phyloP scores from a whole-genome alignment of 2,888 invertebrate genomes.

The Uropetala carovei region DNA sequence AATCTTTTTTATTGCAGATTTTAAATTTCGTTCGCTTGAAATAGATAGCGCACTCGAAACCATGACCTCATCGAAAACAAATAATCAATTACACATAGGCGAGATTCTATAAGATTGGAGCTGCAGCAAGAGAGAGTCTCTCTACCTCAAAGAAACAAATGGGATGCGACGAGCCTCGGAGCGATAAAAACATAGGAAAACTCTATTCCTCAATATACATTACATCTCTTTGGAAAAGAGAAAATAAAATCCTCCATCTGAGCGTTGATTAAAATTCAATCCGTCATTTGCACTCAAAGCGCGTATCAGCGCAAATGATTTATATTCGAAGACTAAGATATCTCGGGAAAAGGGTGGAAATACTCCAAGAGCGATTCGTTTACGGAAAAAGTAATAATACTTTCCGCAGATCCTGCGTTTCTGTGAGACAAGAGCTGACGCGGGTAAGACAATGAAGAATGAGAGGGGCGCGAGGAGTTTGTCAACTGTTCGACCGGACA shows the following conservation, averaged over 20 bases:
- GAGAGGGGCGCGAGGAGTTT: conserved; percentile 1
- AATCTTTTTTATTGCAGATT: too few relatives aligned
- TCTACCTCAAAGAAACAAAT: too few relatives aligned
- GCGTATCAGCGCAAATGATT: conserved; percentile 30
- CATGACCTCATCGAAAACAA: too few relatives aligned
- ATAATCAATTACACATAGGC: too few relatives aligned
- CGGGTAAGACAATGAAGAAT: conserved; percentile 26
- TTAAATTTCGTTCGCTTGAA: too few relatives aligned
- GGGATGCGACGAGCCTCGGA: too few relatives aligned
- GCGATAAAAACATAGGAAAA: too few relatives aligned
- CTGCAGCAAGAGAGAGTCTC: too few relatives aligned
- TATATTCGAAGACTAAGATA: background rate
- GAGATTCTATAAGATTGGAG: too few relatives aligned
- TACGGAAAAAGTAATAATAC: background rate
- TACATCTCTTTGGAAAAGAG: background rate
- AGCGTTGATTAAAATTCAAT: conserved; percentile 1
- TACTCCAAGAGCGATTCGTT: background rate
- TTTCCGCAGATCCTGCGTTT: conserved; percentile 54
- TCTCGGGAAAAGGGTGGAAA: background rate
- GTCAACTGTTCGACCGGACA: conserved; percentile 46
- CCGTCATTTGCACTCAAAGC: background rate
- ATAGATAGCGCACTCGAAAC: too few relatives aligned
- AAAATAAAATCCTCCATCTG: background rate
- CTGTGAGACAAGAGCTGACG: conserved; percentile 33
- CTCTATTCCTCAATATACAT: too few relatives aligned